Evolutionary conservation across 1,140 invertebrate species (phyloP), one percentile per base, ranked within the genome.

Genomic region (Trichogramma pretiosum): DNA sequence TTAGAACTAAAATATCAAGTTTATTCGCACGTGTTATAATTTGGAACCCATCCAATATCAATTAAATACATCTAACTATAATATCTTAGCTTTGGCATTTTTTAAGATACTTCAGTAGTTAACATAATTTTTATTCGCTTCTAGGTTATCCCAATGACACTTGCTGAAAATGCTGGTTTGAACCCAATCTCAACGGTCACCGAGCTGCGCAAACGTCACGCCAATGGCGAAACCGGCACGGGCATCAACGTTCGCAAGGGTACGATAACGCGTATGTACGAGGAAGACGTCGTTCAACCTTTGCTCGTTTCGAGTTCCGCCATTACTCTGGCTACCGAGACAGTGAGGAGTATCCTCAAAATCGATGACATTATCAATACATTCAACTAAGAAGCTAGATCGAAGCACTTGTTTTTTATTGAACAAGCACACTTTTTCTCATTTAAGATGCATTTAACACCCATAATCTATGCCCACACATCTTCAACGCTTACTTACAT

Each of bases 161-260:
- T 99, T 42, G 93, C 97, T n/a, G 97, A 99, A 74, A 99, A 99
- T 72, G 95, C 96, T 19, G 96, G 97, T n/a, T 74, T 99, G 2
- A 98, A 96, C 73, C 87, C 97, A 0, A 98, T 99, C 64, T 77
- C 87, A 38, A 98, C 95, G 1, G 95, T 99, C 1, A 99, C 96
- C 0, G 94, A 98, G 70, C 75, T 99, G 42, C 80, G 96, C 45
- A 97, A 93, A 63, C 79, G 87, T 61, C 95, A 99, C 73, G 92
- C 92, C 1, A 76, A 83, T 49, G 87, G 85, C 21, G 82, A 89
- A 64, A 78, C 75, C 37, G 84, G 79, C 40, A 82, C 89, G 35
- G 97, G 97, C 46, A 97, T 99, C 40, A 99, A 99, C 75, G 94
- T 99, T 36, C 80, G 95, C 41, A 94, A 88, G 74, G 95, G 96